phyloP scores from a whole-genome alignment of 2,888 invertebrate genomes.

The Notodonta dromedarius region DNA sequence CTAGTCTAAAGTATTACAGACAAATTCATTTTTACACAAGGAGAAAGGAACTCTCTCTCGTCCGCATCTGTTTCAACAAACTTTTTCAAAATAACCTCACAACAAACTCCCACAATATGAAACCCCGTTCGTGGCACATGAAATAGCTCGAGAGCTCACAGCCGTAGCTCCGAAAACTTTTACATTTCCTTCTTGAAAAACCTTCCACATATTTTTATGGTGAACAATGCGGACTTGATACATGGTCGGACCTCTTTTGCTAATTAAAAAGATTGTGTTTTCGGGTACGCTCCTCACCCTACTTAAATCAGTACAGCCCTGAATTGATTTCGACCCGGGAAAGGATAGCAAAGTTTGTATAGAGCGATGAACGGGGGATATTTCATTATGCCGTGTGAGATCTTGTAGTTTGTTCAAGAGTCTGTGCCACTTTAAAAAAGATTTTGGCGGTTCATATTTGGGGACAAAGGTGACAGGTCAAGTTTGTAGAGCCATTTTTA shows the following conservation, averaged over 20 bases:
- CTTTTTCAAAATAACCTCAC: background rate
- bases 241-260: constrained; percentile 57
- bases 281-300: constrained; percentile 29
- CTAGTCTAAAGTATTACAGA: background rate
- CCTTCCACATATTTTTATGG: constrained; percentile 29
- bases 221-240: constrained; percentile 52
- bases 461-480: too few species aligned
- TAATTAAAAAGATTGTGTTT: constrained; percentile 65
- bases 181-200: background rate
- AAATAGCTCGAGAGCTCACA: background rate
- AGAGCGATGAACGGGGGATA: constrained; percentile 18
- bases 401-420: constrained; percentile 11
- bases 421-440: too few species aligned
- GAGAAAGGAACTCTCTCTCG: background rate
- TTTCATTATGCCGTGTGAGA: constrained; percentile 28
- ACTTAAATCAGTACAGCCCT: constrained; percentile 38
- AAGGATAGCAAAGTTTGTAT: constrained; percentile 20
- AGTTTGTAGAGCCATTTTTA: too few species aligned
- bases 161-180: constrained; percentile 2
- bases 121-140: background rate
- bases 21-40: background rate
- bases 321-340: constrained; percentile 23
- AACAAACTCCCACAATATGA: constrained; percentile 1
- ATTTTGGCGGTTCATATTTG: too few species aligned
- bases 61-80: background rate